Conservation (phyloP, 53 echinoderm and acorn worm genomes). For the Glandiceps talaboti region DNA sequence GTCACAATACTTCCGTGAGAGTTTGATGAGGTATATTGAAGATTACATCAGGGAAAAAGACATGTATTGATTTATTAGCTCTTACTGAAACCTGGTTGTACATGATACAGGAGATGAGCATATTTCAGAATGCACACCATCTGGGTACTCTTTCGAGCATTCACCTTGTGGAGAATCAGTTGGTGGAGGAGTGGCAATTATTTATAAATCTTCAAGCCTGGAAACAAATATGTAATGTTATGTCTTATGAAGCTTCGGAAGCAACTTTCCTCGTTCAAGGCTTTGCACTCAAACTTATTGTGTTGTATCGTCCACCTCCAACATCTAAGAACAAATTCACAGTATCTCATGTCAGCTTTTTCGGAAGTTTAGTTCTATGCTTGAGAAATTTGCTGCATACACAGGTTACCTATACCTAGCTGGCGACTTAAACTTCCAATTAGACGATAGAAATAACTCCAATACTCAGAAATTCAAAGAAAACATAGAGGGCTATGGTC, state of each 20-base stretch:
- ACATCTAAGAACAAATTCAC: neutral
- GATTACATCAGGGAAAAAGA: neutral
- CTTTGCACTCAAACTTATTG: neutral
- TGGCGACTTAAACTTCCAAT: neutral
- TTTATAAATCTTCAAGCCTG: too few relatives aligned
- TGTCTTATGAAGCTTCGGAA: neutral
- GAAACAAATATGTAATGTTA: too few relatives aligned
- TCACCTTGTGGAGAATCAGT: neutral
- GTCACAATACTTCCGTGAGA: neutral
- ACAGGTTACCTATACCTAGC: neutral
- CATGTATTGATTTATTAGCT: neutral
- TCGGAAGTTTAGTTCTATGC: neutral
- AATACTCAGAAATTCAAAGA: neutral
- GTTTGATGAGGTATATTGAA: neutral
- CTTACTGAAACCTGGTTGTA: neutral
- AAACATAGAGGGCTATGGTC: neutral
- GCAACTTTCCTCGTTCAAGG: neutral
- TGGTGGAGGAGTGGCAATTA: neutral
- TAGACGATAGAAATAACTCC: neutral
- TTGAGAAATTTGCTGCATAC: neutral
- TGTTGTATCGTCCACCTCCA: neutral
- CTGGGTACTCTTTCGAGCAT: neutral
- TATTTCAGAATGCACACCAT: neutral
- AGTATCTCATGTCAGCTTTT: neutral
- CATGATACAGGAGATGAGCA: neutral